Evolutionary conservation across 2,797 vertebrate species (phyloP), one percentile per base, ranked within the genome.

Genomic region (Pterois miles): DNA sequence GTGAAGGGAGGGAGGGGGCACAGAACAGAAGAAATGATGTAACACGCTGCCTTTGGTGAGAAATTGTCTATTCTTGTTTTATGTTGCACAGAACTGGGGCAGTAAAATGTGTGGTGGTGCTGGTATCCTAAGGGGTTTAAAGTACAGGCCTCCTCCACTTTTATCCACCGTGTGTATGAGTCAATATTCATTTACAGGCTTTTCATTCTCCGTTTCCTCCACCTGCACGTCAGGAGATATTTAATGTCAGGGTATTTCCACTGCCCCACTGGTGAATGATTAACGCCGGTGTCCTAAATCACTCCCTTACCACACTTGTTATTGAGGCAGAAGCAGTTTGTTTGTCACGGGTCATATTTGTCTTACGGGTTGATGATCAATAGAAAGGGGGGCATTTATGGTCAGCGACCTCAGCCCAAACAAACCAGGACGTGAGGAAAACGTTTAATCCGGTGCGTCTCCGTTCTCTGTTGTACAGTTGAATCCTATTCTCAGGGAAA

Each of bases 11-110:
- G 2, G 46, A 8, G 29, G 8, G n/a, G 52, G 9, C 54, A 68
- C 7, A 77, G 68, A 87, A 75, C 62, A 87, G 80, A 83, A 80
- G 72, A 89, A 82, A 80, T 92, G 87, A 93, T 91, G 92, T 80
- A 91, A 92, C 76, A 13, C 1, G 23, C n/a, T 12, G 86, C 62
- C 83, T 91, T 88, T 81, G 73, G 86, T 82, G 79, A 84, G 91
- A 91, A 92, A 92, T 89, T 54, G 2, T 46, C 73, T 83, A 13
- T 72, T 83, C 71, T 78, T 83, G 70, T 86, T 81, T 88, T 84
- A 29, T 36, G 50, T 23, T 65, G 40, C 71, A 63, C 58, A 78
- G 67, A 81, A 71, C 12, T 75, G 66, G 63, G 66, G 64, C 78
- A 82, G 73, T 53, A 40, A 76, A 81, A 72, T 52, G 22, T 79